Conservation (phyloP, 2,797 vertebrate genomes). For the Ctenosaura bakeri region DNA sequence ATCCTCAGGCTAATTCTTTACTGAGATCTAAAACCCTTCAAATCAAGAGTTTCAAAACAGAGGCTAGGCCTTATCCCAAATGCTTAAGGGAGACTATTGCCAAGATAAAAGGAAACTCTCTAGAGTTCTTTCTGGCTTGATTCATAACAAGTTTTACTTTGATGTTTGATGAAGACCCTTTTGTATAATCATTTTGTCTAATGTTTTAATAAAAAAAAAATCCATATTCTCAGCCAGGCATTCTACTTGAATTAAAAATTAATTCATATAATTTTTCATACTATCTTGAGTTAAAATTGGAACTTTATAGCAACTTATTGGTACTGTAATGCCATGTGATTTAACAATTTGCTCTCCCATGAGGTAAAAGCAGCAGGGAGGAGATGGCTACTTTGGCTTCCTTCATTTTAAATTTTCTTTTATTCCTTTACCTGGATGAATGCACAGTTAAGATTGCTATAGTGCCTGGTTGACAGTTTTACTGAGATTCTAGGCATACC, state of each 20-base stretch:
- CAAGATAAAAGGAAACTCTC: conserved; percentile 37
- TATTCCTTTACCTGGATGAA: too few species aligned
- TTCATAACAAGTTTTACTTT: conserved; percentile 34
- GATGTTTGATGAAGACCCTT: conserved; percentile 38
- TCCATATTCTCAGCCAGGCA: conserved; percentile 14
- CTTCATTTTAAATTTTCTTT: too few species aligned
- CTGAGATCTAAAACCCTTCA: neutral
- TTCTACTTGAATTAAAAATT: conserved; percentile 42
- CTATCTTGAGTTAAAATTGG: conserved; percentile 21
- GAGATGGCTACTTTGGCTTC: too few species aligned
- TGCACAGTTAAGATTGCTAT: too few species aligned
- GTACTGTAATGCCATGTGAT: neutral
- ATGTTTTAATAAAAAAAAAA: neutral
- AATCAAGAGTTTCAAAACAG: conserved; percentile 35
- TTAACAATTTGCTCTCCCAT: neutral
- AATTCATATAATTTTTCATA: conserved; percentile 8
- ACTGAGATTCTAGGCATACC: too few species aligned
- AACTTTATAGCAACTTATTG: too few species aligned
- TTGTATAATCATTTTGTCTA: conserved; percentile 51
- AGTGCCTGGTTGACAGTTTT: too few species aligned
- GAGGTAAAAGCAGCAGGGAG: neutral
- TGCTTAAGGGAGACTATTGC: neutral
- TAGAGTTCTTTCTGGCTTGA: conserved; percentile 23
- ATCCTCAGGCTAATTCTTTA: conserved; percentile 12
- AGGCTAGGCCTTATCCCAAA: conserved; percentile 32